phyloP scores from a whole-genome alignment of 2,797 vertebrate genomes.

The Helicolenus hilgendorfi region DNA sequence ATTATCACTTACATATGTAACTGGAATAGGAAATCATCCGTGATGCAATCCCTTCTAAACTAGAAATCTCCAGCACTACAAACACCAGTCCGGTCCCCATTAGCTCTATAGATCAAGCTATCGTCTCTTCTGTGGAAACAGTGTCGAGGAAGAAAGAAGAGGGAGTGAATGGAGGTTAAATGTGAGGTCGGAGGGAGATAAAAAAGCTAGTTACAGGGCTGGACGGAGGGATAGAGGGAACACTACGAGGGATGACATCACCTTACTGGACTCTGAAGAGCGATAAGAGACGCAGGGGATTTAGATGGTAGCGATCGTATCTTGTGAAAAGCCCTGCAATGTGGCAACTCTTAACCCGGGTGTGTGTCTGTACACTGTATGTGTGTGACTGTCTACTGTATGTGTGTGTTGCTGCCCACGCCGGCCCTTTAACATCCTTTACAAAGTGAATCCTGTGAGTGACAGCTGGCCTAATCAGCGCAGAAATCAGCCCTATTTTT shows the following conservation, averaged over 20 bases:
- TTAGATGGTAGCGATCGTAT: conserved; percentile 66
- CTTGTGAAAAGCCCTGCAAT: conserved; percentile 62
- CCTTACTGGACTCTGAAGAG: conserved; percentile 50
- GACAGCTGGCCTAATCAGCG: conserved; percentile 72
- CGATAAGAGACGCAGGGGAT: conserved; percentile 70
- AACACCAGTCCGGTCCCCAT: background rate
- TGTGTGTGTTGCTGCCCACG: background rate
- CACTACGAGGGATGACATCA: conserved; percentile 74
- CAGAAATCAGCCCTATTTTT: conserved; percentile 67
- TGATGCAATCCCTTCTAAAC: background rate
- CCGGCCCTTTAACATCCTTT: conserved; percentile 16
- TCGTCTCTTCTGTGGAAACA: conserved; percentile 1
- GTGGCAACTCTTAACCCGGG: conserved; percentile 44
- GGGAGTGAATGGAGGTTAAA: conserved; percentile 21
- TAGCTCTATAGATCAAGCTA: background rate
- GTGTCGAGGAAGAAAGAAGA: background rate
- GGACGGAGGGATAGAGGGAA: conserved; percentile 25
- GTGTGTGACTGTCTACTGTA: conserved; percentile 6
- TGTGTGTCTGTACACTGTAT: conserved; percentile 10
- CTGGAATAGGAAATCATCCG: background rate
- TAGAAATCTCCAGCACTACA: background rate
- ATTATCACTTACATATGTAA: background rate
- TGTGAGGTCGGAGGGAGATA: conserved; percentile 47
- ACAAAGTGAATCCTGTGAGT: conserved; percentile 60
- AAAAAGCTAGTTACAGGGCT: conserved; percentile 35